These are phyloP conservation scores for Periphyllus acericola DNA, from an alignment of 2,888 invertebrate genomes.

Conservation along the genomic window DNA sequence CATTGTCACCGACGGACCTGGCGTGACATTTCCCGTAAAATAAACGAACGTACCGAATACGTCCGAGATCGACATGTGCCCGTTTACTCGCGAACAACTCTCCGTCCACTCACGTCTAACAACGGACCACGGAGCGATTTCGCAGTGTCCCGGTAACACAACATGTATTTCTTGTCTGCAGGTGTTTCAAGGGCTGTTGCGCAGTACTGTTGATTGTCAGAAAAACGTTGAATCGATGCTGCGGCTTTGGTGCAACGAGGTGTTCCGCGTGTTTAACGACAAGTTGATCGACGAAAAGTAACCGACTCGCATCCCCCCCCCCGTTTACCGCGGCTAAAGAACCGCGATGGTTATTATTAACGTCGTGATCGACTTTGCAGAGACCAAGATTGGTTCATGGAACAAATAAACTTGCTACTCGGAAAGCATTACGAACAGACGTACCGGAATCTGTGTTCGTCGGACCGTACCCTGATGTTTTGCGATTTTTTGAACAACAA, in stretches of 20 bases:
- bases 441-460: constrained; percentile 69
- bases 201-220: constrained; percentile 81
- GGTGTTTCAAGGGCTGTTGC: constrained; percentile 79
- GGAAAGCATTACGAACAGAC: constrained; percentile 74
- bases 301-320: too few species aligned
- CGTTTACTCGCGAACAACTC: too few species aligned
- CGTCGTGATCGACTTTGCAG: not conserved
- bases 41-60: too few species aligned
- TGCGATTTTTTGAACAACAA: constrained; percentile 80
- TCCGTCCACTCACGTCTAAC: too few species aligned
- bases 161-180: constrained; percentile 65
- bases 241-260: constrained; percentile 87
- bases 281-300: constrained; percentile 79
- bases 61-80: too few species aligned
- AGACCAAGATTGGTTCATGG: constrained; percentile 82
- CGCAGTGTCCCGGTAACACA: not conserved
- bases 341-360: constrained; percentile 72
- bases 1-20: too few species aligned
- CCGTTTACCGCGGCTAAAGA: too few species aligned
- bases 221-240: constrained; percentile 78
- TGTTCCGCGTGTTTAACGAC: constrained; percentile 85
- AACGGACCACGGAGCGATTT: too few species aligned
- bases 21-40: too few species aligned
- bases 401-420: constrained; percentile 77
- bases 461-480: constrained; percentile 63